Percentiles rank a stretch among this genome's conserved stretches.
Conservation (phyloP, 2,113 vertebrate genomes). For the Rhynchomys soricoides region DNA sequence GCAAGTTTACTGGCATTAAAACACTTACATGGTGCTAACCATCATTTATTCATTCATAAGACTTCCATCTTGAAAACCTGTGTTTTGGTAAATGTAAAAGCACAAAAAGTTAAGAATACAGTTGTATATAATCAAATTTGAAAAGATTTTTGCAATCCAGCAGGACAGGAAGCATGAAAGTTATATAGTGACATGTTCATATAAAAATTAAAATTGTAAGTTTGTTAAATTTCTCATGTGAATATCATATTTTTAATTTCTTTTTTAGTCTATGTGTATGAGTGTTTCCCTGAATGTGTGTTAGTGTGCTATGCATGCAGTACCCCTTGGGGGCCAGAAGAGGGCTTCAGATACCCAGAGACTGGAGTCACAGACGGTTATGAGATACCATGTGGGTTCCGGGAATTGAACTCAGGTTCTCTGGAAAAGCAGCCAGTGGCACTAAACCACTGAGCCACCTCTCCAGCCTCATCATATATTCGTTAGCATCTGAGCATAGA, state of each 20-base stretch:
- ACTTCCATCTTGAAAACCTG: not conserved
- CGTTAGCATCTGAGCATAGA: not conserved
- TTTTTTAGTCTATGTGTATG: not conserved
- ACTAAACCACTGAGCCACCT: not conserved
- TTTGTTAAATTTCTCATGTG: slow-evolving; percentile 7
- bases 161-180: not conserved
- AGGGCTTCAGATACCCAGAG: not conserved
- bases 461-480: not conserved
- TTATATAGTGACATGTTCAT: slow-evolving; percentile 2
- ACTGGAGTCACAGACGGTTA: not conserved
- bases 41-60: not conserved
- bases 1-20: not conserved
- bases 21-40: not conserved
- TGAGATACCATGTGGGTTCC: not conserved
- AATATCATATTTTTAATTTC: not conserved
- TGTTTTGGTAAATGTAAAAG: slow-evolving; percentile 34
- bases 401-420: not conserved
- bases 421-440: not conserved
- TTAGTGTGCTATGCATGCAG: not conserved
- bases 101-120: not conserved
- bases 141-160: slow-evolving; percentile 24
- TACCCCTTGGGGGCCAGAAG: not conserved
- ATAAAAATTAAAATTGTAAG: slow-evolving; percentile 6
- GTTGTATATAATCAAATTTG: slow-evolving; percentile 38
- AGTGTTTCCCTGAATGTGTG: not conserved